Evolutionary conservation across 2,113 vertebrate genomes (phyloP).

Genomic region (Falcunculus frontatus): DNA sequence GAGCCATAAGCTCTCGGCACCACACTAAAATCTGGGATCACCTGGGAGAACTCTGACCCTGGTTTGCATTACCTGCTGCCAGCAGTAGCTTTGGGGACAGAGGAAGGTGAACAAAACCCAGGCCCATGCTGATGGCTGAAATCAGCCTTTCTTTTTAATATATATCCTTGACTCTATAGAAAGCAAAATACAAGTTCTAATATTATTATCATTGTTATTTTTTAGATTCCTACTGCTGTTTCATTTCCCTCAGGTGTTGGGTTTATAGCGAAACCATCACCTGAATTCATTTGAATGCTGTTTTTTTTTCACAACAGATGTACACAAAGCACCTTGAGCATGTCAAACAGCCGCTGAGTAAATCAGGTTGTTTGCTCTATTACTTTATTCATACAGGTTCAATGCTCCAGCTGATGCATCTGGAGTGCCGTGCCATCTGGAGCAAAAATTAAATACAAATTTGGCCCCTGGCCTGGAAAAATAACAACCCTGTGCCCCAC

Average conservation of each 20-base stretch:
- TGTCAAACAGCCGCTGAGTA: background rate
- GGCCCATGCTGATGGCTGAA: background rate
- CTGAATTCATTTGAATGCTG: background rate
- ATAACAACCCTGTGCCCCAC: background rate
- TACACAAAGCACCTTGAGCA: background rate
- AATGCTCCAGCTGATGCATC: constrained; percentile 13
- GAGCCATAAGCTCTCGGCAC: background rate
- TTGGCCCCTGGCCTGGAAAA: constrained; percentile 35
- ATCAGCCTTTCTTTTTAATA: background rate
- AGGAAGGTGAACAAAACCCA: background rate
- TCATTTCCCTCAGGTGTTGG: background rate
- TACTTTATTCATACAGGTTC: constrained; percentile 31
- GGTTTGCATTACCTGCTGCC: accelerated
- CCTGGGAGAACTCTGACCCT: background rate
- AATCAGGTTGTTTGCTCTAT: constrained; percentile 35
- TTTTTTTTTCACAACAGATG: background rate
- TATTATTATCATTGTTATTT: background rate
- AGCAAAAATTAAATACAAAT: constrained; percentile 36
- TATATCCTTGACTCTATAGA: background rate
- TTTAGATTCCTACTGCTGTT: background rate
- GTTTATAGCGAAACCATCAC: background rate
- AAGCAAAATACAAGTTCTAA: background rate
- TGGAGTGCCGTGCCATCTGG: constrained; percentile 17
- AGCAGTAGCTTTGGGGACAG: background rate
- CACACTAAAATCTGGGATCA: background rate